Base-by-base conservation (phyloP, 1,140 invertebrate species). In the Conus betulinus region DNA sequence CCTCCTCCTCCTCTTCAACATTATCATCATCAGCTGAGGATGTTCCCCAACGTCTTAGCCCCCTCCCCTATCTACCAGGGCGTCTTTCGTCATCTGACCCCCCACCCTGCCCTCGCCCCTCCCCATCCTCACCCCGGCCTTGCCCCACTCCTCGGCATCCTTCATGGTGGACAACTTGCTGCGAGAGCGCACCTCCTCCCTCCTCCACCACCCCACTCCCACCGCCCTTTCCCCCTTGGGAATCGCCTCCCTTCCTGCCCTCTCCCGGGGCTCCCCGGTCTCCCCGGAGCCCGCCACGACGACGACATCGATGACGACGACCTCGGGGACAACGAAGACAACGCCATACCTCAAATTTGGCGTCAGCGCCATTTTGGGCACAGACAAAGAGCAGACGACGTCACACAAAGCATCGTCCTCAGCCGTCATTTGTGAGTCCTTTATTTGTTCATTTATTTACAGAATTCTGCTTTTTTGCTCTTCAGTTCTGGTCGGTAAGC, bases 341-440 rank as follows among this genome's bases (percentile, higher is more conserved):
- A 57, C 81, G n/a, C 98, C 98, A 0, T 96, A 98, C 91, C 96
- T 98, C 88, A 98, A 98, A 95, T 98, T 98, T 95, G 98, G 98
- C 96, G 98, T 98, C 87, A 98, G 97, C 96, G 98, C 98, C 23
- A 98, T 98, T 91, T 96, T 98, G 25, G 91, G 92, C 52, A 89
- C 89, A 25, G 91, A 90, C 2, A 84, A 88, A 8, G 85, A 87
- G 51, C 87, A 90, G 76, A 53, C 82, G 55, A 71, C 53, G 3
- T 84, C 81, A 15, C 27, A 52, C n/a, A 74, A 76, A 27, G 53
- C 10, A 23, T 84, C 57, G 5, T 15, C 82, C 52, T 52, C 55
- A 7, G 53, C 25, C 25, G n/a, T 84, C 23, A 63, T 67, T 4
- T 25, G 57, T 84, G 55, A 67, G 53, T 84, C 57, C 8, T 15